phyloP scores from a whole-genome alignment of 2,888 invertebrate species.

The Ophonus ardosiacus region DNA sequence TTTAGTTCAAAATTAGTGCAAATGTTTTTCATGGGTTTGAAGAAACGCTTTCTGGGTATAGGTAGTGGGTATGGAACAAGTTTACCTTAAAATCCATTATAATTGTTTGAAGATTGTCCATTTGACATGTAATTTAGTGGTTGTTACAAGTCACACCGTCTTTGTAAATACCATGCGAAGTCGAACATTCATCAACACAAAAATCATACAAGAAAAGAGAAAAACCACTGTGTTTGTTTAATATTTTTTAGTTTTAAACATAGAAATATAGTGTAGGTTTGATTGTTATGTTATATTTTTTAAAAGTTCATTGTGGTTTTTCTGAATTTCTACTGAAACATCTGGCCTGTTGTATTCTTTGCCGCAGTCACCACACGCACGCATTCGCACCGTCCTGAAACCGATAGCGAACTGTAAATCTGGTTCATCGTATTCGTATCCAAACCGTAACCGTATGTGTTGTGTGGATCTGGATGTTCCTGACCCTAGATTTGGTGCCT shows the following conservation, averaged over 20 bases:
- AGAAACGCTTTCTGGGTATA: neutral
- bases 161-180: slow-evolving; percentile 28
- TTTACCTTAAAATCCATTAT: slow-evolving; percentile 41
- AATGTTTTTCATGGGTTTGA: slow-evolving; percentile 20
- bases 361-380: slow-evolving; percentile 46
- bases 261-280: neutral
- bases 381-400: slow-evolving; percentile 44
- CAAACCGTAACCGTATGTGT: slow-evolving; percentile 27
- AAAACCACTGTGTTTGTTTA: neutral
- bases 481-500: slow-evolving; percentile 58
- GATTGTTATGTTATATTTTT: neutral
- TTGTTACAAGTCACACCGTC: slow-evolving; percentile 25
- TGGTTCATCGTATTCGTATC: slow-evolving; percentile 2
- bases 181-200: slow-evolving; percentile 11
- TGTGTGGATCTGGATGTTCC: slow-evolving; percentile 53
- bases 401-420: slow-evolving; percentile 8
- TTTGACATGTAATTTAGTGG: slow-evolving; percentile 33
- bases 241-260: neutral
- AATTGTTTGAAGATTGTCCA: slow-evolving; percentile 31
- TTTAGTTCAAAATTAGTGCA: slow-evolving; percentile 29
- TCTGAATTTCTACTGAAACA: slow-evolving; percentile 1
- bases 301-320: slow-evolving; percentile 16
- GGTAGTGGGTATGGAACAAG: neutral
- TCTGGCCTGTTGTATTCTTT: slow-evolving; percentile 40
- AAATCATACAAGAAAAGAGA: slow-evolving; percentile 4